These are phyloP conservation scores for Pipistrellus kuhlii DNA, from an alignment of 2,797 vertebrate species.

Conservation along the genomic window DNA sequence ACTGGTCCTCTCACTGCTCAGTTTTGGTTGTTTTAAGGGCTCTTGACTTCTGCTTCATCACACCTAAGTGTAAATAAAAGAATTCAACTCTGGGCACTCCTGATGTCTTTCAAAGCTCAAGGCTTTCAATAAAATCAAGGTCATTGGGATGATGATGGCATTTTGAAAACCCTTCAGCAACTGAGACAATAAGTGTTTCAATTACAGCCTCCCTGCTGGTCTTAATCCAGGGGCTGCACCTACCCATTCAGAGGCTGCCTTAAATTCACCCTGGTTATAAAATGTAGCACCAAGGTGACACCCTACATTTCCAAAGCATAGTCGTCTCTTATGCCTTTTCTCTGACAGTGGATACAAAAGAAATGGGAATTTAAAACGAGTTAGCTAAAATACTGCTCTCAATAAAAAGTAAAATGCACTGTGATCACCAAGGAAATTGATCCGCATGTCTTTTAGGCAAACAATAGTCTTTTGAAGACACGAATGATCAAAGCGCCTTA, in stretches of 20 bases:
- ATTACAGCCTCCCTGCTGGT: neutral
- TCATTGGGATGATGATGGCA: neutral
- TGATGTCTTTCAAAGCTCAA: neutral
- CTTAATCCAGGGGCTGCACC: neutral
- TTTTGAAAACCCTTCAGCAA: constrained; percentile 39
- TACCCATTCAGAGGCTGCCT: neutral
- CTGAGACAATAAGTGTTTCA: neutral
- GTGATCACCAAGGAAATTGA: neutral
- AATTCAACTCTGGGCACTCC: neutral
- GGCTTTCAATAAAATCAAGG: neutral
- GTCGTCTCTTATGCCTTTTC: neutral
- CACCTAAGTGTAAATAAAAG: neutral
- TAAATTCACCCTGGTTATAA: neutral
- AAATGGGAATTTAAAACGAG: constrained; percentile 35
- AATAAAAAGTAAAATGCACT: neutral
- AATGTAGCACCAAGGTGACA: neutral
- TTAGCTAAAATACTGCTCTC: constrained; percentile 29
- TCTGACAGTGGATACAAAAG: neutral
- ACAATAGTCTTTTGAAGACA: constrained; percentile 37
- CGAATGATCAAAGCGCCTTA: neutral
- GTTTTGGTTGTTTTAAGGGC: neutral
- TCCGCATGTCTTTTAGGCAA: neutral
- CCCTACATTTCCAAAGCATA: neutral
- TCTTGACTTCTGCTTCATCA: constrained; percentile 19
- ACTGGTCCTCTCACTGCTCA: neutral